These are phyloP conservation scores for Notolepis coatsorum DNA, from an alignment of 2,797 vertebrate species.

Conservation along the genomic window DNA sequence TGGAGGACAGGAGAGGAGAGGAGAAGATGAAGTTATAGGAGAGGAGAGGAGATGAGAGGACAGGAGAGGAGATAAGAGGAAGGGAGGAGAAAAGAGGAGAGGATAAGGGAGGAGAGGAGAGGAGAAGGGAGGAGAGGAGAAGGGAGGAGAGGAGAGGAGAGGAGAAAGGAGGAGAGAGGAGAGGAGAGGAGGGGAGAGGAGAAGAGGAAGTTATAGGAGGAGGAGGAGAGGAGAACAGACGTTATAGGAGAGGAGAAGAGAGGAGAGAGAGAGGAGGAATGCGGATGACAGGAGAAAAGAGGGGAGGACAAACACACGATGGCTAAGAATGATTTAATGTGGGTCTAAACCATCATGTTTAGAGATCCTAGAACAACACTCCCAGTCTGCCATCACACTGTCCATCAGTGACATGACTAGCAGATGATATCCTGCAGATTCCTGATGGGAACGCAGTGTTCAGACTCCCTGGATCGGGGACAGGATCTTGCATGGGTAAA, in stretches of 20 bases:
- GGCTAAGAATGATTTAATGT: slow-evolving; percentile 71
- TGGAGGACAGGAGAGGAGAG: slow-evolving; percentile 29
- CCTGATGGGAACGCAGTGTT: slow-evolving; percentile 43
- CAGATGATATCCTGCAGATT: slow-evolving; percentile 58
- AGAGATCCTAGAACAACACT: slow-evolving; percentile 51
- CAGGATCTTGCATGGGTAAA: too few species aligned
- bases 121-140: not conserved
- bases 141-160: not conserved
- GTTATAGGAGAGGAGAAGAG: not conserved
- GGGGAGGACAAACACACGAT: slow-evolving; percentile 55
- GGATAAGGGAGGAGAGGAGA: too few species aligned
- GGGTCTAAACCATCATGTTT: slow-evolving; percentile 70
- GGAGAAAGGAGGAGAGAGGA: too few species aligned
- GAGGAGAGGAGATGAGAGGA: not conserved
- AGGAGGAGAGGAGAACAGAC: too few species aligned
- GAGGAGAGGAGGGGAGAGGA: not conserved
- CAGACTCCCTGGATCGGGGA: too few species aligned
- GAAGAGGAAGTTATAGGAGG: too few species aligned
- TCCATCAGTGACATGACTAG: slow-evolving; percentile 66
- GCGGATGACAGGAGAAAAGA: slow-evolving; percentile 29
- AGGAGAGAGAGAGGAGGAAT: slow-evolving; percentile 11
- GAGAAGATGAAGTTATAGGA: slow-evolving; percentile 45
- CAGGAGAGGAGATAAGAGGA: slow-evolving; percentile 23
- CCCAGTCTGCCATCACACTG: slow-evolving; percentile 67
- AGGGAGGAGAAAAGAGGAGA: too few species aligned